Evolutionary conservation across 2,797 vertebrate species (phyloP).

Genomic region (Neomorphus geoffroyi): DNA sequence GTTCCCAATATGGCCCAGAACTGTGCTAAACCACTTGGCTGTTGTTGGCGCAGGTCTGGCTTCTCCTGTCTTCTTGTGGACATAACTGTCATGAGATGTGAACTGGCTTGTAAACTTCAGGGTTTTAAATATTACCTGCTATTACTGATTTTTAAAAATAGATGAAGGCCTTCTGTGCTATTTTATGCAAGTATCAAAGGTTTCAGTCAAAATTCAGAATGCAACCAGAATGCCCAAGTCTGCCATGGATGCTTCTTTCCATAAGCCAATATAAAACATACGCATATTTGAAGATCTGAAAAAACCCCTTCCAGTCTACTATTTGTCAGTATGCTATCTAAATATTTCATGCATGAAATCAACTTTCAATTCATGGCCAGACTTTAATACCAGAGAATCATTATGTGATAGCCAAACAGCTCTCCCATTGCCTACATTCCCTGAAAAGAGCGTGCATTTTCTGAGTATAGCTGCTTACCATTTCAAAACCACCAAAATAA

Average conservation of each 20-base stretch:
- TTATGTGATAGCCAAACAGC: not conserved
- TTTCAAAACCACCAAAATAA: constrained; percentile 29
- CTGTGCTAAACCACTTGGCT: not conserved
- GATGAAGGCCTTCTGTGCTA: not conserved
- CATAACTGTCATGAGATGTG: not conserved
- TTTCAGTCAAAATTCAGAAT: not conserved
- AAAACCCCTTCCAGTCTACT: not conserved
- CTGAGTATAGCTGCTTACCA: not conserved
- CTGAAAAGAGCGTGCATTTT: not conserved
- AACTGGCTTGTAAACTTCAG: not conserved
- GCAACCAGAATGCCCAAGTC: not conserved
- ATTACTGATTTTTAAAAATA: not conserved
- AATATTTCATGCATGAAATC: not conserved
- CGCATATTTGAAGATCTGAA: not conserved
- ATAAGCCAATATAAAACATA: not conserved
- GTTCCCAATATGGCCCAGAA: not conserved
- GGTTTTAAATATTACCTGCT: not conserved
- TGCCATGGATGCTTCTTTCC: not conserved
- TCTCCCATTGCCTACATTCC: not conserved
- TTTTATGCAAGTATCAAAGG: not conserved
- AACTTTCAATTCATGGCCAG: not conserved
- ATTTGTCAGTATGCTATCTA: not conserved
- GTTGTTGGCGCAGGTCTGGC: not conserved
- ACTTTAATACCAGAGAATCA: not conserved
- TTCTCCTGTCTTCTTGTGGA: not conserved